phyloP scores from a whole-genome alignment of 2,888 invertebrate genomes.

The Agrotis segetum region DNA sequence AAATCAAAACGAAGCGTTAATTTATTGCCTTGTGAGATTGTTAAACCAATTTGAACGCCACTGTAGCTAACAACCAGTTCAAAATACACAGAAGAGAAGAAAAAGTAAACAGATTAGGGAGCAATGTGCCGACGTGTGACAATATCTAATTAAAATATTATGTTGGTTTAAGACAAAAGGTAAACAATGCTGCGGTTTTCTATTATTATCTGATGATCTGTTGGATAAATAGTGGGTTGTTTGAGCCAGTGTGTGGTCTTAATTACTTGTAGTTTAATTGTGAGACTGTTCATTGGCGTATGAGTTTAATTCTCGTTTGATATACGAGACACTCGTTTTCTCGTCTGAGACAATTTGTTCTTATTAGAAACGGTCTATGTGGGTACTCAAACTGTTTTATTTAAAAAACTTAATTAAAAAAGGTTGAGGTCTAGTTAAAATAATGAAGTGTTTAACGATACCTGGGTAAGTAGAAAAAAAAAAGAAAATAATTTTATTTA shows the following conservation, averaged over 20 bases:
- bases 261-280: constrained; percentile 21
- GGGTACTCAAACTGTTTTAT: too few relatives aligned
- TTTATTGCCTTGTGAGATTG: too few relatives aligned
- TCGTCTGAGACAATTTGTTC: neutral
- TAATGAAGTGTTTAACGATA: neutral
- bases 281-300: neutral
- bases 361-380: neutral
- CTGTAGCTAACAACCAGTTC: neutral
- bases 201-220: constrained; percentile 38
- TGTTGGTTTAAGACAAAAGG: neutral
- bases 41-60: too few relatives aligned
- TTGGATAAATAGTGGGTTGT: constrained; percentile 5
- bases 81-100: neutral
- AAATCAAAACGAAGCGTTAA: too few relatives aligned
- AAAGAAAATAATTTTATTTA: too few relatives aligned
- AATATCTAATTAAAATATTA: constrained; percentile 33
- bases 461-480: too few relatives aligned
- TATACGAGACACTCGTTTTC: neutral
- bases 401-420: too few relatives aligned
- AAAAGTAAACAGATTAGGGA: constrained; percentile 32
- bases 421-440: too few relatives aligned
- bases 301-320: neutral
- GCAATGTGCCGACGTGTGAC: constrained; percentile 20
- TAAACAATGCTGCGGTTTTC: constrained; percentile 34
- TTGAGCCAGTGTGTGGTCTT: constrained; percentile 7